phyloP scores from a whole-genome alignment of 2,113 vertebrate species.

The Callionymus lyra region DNA sequence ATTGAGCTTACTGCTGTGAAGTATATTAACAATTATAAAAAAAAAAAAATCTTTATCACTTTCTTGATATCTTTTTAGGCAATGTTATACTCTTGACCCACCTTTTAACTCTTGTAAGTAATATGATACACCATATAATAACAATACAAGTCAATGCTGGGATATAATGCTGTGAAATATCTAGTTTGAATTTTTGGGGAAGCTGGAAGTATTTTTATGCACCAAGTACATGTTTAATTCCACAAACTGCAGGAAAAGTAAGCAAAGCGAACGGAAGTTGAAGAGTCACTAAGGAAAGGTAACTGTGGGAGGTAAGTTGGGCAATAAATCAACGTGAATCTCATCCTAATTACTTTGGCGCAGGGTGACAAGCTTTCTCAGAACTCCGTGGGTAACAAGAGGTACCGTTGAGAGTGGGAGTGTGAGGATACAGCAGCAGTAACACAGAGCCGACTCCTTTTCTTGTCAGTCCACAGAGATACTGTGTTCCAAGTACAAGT shows the following conservation, averaged over 20 bases:
- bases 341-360: conserved; percentile 40
- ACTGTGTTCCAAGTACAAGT: not conserved
- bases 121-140: no score
- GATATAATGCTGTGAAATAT: conserved; percentile 1
- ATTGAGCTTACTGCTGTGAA: no score
- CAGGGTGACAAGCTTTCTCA: conserved; percentile 18
- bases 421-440: conserved; percentile 12
- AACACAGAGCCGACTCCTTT: conserved; percentile 6
- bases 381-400: conserved; percentile 20
- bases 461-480: not conserved
- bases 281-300: conserved; percentile 3
- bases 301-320: conserved; percentile 27
- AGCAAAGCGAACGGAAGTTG: conserved; percentile 8
- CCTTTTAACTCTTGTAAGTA: no score
- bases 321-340: conserved; percentile 28
- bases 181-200: conserved; percentile 6
- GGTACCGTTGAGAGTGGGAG: conserved; percentile 26
- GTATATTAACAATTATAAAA: no score
- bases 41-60: no score
- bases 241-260: conserved; percentile 16
- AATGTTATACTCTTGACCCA: no score
- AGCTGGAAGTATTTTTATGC: conserved; percentile 1
- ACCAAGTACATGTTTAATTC: conserved; percentile 1
- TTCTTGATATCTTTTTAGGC: no score
- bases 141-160: no score